Percentiles rank a stretch among this genome's conserved stretches.
phyloP scores from a whole-genome alignment of 2,888 invertebrate species.

The Merodon equestris region DNA sequence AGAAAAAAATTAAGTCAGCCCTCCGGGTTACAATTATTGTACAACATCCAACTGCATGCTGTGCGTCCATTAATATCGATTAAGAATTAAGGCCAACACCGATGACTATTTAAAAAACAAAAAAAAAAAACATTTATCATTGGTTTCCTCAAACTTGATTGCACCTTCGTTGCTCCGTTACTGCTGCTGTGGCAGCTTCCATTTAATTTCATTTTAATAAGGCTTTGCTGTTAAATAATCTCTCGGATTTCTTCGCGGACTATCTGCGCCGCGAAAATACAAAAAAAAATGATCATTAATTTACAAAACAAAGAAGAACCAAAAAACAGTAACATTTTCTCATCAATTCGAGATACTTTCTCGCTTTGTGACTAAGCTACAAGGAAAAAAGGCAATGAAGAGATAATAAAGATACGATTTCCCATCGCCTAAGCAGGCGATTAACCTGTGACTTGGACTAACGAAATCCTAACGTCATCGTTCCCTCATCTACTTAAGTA shows the following conservation, averaged over 20 bases:
- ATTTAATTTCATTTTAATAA: constrained; percentile 42
- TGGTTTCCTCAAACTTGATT: constrained; percentile 35
- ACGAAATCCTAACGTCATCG: too few relatives aligned
- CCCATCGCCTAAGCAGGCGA: too few relatives aligned
- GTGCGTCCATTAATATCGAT: constrained; percentile 53
- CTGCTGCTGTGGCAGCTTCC: constrained; percentile 27
- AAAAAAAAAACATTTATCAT: constrained; percentile 51
- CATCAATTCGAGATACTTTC: constrained; percentile 11
- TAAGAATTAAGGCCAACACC: constrained; percentile 57
- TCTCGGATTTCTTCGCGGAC: not conserved
- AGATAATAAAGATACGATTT: too few relatives aligned
- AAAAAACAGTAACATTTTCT: not conserved
- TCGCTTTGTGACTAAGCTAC: not conserved
- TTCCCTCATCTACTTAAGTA: too few relatives aligned
- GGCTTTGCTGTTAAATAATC: constrained; percentile 1
- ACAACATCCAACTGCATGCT: too few relatives aligned
- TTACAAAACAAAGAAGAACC: not conserved
- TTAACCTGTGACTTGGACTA: too few relatives aligned
- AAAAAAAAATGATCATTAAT: constrained; percentile 3
- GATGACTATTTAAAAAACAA: constrained; percentile 12
- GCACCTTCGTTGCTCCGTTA: constrained; percentile 2
- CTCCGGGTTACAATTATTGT: too few relatives aligned
- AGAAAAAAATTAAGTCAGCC: too few relatives aligned
- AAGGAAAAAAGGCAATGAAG: too few relatives aligned
- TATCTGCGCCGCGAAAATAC: not conserved